Evolutionary conservation across 1,140 invertebrate genomes (phyloP), one percentile per base, ranked within the genome.

Genomic region (Drosophila pruinosa): DNA sequence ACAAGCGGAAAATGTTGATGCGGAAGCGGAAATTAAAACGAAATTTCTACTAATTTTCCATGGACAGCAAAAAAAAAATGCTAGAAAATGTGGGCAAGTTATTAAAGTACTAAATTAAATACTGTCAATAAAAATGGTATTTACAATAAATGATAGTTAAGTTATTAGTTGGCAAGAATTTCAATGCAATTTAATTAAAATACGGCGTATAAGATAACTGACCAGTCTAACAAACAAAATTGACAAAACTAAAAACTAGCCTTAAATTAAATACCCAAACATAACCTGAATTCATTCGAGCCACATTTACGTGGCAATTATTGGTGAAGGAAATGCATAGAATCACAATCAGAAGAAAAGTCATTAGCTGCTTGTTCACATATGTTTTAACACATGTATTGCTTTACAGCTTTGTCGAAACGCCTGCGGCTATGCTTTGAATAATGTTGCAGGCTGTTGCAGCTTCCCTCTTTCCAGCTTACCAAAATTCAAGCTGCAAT

Each of bases 11-110:
- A 85, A 85, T 85, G 80, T 79, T 79, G 63, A 80, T 75, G 76
- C 80, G 80, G 80, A 80, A 86, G 61, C 77, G 81, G 81, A 85
- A 85, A 85, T 85, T 85, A 85, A 85, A 85, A 85, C 65, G 81
- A 64, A 85, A 85, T 86, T 85, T 63, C 65, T 71, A 86, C 81
- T 86, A 85, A 86, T 59, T 63, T 86, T 70, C 24, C 62, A 63
- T 19, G 39, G 8, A 21, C 15, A 63, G n/a, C 10, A 45, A 48
- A 26, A 36, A 36, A 39, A 57, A 31, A 67, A 5, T n/a, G 14
- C 0, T 5, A 14, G 12, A 8, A 34, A 59, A 59, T 47, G 45
- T 5, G 50, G 24, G 15, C 31, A 64, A 45, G 31, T 54, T n/a
- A 48, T 38, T 43, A 57, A 24, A 58, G 6, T 45, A 57, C 21